A percentile compares a stretch with the other conserved stretches of the same genome.
Evolutionary conservation across 2,888 invertebrate genomes (phyloP).

Genomic region (Phlogophora meticulosa): DNA sequence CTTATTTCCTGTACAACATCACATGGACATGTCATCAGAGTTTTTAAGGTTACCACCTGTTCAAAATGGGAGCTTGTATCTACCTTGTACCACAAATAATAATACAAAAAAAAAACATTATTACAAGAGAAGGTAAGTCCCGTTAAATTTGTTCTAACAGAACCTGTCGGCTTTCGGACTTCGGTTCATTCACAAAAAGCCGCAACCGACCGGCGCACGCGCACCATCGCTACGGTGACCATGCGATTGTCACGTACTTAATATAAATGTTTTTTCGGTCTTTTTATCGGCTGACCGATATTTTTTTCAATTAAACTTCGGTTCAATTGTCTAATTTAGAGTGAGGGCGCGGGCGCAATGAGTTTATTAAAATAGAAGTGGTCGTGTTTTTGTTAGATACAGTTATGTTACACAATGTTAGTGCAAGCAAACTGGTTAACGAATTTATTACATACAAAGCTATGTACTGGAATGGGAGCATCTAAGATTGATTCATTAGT

Average conservation of each 20-base stretch:
- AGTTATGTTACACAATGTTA: slow-evolving; percentile 63
- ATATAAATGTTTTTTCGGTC: slow-evolving; percentile 72
- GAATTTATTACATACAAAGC: slow-evolving; percentile 45
- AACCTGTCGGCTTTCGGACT: slow-evolving; percentile 81
- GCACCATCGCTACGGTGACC: slow-evolving; percentile 77
- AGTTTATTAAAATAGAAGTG: slow-evolving; percentile 63
- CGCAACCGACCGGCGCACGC: slow-evolving; percentile 82
- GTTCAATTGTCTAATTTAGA: slow-evolving; percentile 61
- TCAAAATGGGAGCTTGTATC: slow-evolving; percentile 69
- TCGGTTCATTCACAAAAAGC: slow-evolving; percentile 87
- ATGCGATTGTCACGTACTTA: slow-evolving; percentile 77
- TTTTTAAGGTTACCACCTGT: slow-evolving; percentile 67
- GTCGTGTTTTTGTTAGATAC: slow-evolving; percentile 56
- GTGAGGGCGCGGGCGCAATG: slow-evolving; percentile 50
- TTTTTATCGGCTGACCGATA: slow-evolving; percentile 68
- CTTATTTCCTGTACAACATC: slow-evolving; percentile 56
- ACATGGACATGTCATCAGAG: slow-evolving; percentile 55
- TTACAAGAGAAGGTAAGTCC: slow-evolving; percentile 76
- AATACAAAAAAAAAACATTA: slow-evolving; percentile 81
- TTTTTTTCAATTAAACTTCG: slow-evolving; percentile 69
- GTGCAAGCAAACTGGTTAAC: slow-evolving; percentile 36
- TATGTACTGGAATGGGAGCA: slow-evolving; percentile 29
- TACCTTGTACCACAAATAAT: slow-evolving; percentile 69
- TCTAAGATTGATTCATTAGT: slow-evolving; percentile 43
- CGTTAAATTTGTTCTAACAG: slow-evolving; percentile 88